Evolutionary conservation across 2,113 vertebrate species (phyloP), one percentile per base, ranked within the genome.

Genomic region (Clarias batrachus): DNA sequence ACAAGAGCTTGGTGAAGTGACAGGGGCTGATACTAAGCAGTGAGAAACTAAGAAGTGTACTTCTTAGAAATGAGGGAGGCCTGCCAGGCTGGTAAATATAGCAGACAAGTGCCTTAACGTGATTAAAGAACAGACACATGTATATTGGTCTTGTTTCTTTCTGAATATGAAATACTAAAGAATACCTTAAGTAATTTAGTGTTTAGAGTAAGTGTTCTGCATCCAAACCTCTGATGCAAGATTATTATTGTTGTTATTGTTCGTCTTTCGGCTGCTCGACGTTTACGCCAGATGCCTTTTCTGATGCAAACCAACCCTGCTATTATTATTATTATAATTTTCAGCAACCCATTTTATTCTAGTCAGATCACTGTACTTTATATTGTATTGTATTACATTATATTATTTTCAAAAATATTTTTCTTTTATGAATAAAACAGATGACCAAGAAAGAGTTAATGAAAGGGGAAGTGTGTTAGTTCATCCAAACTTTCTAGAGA

Each of bases 11-110:
- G 25, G 19, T 82, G n/a, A 16, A 56, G 8, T 70, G 52, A 54
- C 63, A 71, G 27, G 19, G 21, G 10, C 52, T 83, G 54, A 83
- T 59, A 59, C 52, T 59, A 52, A 85, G 71, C 71, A 54, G 59
- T 52, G 12, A 68, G 59, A 59, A 80, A 85, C 48, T 48, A 25
- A 79, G 52, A 25, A 68, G 52, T 25, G 17, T 77, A 25, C 83
- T 52, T 84, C 57, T 76, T 76, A 62, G 25, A 84, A 84, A 84
- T 63, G 84, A 85, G 57, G 4, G 25, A 65, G 37, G 27, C 8
- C 68, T 33, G 82, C 54, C 82, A 73, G 68, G 21, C 23, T 59
- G 66, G 21, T 71, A 83, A 83, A 83, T 83, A 59, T 71, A 71
- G 54, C 82, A 57, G 19, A 1, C n/a, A 33, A 73, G n/a, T 37